Conservation (phyloP, 2,888 invertebrate species). For the Nycteola revayana region DNA sequence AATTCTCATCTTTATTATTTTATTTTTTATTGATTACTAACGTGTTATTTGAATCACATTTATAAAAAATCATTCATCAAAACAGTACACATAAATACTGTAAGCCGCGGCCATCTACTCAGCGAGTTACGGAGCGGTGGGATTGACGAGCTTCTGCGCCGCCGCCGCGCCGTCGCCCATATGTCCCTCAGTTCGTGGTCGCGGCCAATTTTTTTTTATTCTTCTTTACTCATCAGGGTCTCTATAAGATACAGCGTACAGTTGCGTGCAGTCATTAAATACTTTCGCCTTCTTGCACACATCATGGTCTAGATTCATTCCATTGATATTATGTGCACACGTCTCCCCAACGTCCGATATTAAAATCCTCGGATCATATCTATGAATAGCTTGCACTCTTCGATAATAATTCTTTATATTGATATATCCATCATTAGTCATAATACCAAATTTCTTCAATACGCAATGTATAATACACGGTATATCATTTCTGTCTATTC, state of each 20-base stretch:
- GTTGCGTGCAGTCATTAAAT: slow-evolving; percentile 73
- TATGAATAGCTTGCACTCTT: slow-evolving; percentile 68
- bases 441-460: slow-evolving; percentile 72
- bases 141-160: too few species aligned
- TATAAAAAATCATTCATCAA: too few species aligned
- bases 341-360: slow-evolving; percentile 75
- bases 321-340: slow-evolving; percentile 69
- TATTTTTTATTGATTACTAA: too few species aligned
- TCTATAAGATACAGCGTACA: slow-evolving; percentile 65
- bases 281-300: slow-evolving; percentile 75
- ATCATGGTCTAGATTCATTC: slow-evolving; percentile 72
- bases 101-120: too few species aligned
- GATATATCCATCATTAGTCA: slow-evolving; percentile 68
- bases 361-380: slow-evolving; percentile 70
- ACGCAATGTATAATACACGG: slow-evolving; percentile 75
- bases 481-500: slow-evolving; percentile 66
- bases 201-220: too few species aligned
- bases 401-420: slow-evolving; percentile 70
- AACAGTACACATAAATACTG: too few species aligned
- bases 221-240: slow-evolving; percentile 44
- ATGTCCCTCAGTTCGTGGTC: too few species aligned
- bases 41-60: too few species aligned
- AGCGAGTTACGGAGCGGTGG: too few species aligned
- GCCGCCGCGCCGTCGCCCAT: too few species aligned
- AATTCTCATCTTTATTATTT: too few species aligned